phyloP scores from a whole-genome alignment of 2,888 invertebrate species.

The Orthonevra nobilis region DNA sequence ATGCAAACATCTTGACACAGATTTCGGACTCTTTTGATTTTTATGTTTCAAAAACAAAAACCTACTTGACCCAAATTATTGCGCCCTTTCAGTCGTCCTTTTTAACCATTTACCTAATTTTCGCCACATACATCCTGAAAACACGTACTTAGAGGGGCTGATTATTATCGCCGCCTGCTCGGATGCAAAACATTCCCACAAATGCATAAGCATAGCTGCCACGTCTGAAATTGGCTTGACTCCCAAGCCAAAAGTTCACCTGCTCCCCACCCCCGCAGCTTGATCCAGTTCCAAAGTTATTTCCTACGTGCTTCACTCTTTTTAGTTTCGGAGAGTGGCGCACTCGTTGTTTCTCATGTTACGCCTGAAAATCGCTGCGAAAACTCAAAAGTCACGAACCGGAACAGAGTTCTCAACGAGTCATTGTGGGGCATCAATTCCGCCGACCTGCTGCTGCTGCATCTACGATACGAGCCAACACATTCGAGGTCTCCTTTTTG shows the following conservation, averaged over 20 bases:
- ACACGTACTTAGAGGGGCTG: conserved; percentile 16
- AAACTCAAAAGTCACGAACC: conserved; percentile 67
- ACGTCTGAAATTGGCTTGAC: conserved; percentile 24
- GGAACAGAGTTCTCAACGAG: conserved; percentile 61
- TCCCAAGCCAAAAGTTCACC: conserved; percentile 5
- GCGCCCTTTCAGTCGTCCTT: too few relatives aligned
- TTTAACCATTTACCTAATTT: conserved; percentile 39
- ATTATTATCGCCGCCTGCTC: conserved; percentile 44
- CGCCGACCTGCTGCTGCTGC: conserved; percentile 34
- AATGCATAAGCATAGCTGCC: conserved; percentile 40
- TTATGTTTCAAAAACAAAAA: too few relatives aligned
- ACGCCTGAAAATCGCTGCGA: conserved; percentile 53
- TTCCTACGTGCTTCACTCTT: conserved; percentile 58
- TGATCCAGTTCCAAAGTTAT: conserved; percentile 61
- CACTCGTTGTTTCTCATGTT: conserved; percentile 16
- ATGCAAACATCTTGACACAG: too few relatives aligned
- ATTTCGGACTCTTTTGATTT: too few relatives aligned
- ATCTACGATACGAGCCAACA: conserved; percentile 21
- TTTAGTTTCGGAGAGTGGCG: too few relatives aligned
- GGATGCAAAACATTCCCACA: conserved; percentile 49
- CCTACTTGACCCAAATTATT: conserved; percentile 21
- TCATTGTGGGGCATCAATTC: conserved; percentile 40
- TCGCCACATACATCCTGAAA: conserved; percentile 18
- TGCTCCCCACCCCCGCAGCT: neutral
- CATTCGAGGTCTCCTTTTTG: neutral